Evolutionary conservation across 2,888 invertebrate species (phyloP), one percentile per base, ranked within the genome.

Genomic region (Andrena praecox): DNA sequence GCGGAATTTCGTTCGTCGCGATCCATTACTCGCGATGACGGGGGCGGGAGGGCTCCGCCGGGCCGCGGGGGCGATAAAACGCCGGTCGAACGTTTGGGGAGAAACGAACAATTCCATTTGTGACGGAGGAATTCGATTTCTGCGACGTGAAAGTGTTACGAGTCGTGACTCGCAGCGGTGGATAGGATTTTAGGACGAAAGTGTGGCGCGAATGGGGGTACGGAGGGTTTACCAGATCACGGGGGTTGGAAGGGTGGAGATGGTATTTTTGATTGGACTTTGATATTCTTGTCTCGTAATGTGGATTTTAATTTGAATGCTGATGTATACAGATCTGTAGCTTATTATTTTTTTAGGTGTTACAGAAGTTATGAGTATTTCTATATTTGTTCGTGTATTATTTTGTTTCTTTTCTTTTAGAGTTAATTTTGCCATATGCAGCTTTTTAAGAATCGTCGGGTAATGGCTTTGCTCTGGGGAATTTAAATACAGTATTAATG

Each of bases 91-190:
- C 24, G 56, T 56, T 56, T 27, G 27, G 56, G 20, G 24, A 56
- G 42, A 56, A 20, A 8, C 52, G 24, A 56, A 27, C 64, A 42
- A 64, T 42, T 24, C 20, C 16, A 48, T 62, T 29, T 42, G 42
- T 42, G 31, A 31, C 29, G 60, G 31, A 31, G 56, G 56, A 56
- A 56, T 24, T 56, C 56, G 56, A 56, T 56, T 56, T 56, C 27
- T 56, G 56, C 20, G 56, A 27, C 10, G 10, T 20, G 56, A 56
- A 56, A 56, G 24, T 56, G 56, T 56, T 24, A 27, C 56, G 56
- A 56, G 56, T 56, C 16, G 2, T 31, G 60, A 29, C 60, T 60
- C 20, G 16, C 31, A 29, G 27, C 24, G 56, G 60, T 60, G 29
- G 29, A 7, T n/a, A 31, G 24, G 60, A 60, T 56, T 56, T 56